A percentile compares a stretch with the other conserved stretches of the same genome.
Conservation (phyloP, 2,797 vertebrate genomes). For the Dallia pectoralis region DNA sequence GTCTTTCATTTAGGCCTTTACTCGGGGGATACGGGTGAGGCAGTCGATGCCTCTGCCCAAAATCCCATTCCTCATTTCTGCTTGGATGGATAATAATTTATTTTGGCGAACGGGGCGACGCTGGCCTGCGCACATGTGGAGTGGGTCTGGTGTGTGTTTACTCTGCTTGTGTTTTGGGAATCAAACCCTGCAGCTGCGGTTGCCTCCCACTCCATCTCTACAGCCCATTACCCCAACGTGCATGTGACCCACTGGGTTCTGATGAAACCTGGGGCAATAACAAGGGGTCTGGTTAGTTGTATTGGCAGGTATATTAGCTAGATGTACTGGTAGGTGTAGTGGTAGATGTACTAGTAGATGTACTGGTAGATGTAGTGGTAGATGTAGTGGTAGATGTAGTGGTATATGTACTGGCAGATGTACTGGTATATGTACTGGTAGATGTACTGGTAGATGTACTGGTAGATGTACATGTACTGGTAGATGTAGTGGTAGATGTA, state of each 20-base stretch:
- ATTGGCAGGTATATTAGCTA: no score
- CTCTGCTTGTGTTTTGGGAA: slow-evolving; percentile 56
- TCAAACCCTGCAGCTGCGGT: not conserved
- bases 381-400: not conserved
- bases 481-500: not conserved
- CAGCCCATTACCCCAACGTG: not conserved
- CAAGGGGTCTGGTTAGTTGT: no score
- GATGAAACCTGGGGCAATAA: not conserved
- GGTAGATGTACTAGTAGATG: no score
- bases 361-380: no score
- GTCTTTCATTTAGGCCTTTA: slow-evolving; percentile 4
- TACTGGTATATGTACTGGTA: not conserved
- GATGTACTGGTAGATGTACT: not conserved
- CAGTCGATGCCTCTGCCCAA: slow-evolving; percentile 68
- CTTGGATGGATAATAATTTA: slow-evolving; percentile 77
- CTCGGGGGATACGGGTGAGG: not conserved
- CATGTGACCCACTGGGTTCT: not conserved
- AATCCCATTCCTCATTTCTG: slow-evolving; percentile 74
- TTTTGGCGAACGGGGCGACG: slow-evolving; percentile 37
- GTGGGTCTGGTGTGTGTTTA: slow-evolving; percentile 68
- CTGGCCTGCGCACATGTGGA: slow-evolving; percentile 72
- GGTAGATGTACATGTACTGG: not conserved
- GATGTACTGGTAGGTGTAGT: no score
- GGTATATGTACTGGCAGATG: not conserved
- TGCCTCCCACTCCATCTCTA: not conserved